Evolutionary conservation across 2,113 vertebrate species (phyloP).

Genomic region (Leptobrachium ailaonicum): DNA sequence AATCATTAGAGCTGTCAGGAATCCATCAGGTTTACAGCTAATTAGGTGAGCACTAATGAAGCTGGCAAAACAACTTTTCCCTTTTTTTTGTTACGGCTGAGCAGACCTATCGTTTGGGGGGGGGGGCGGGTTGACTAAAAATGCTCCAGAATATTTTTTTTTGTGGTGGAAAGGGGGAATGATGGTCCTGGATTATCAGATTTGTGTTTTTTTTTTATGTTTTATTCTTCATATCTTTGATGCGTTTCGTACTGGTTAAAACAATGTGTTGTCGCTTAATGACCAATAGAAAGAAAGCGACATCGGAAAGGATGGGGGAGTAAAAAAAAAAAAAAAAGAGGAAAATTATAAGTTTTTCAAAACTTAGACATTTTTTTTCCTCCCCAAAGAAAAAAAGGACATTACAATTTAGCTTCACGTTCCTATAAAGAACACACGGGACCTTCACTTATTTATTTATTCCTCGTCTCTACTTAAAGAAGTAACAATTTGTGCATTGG

Average conservation of each 20-base stretch:
- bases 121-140: slow-evolving; percentile 58
- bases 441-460: slow-evolving; percentile 58
- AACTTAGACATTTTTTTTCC: not conserved
- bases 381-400: not conserved
- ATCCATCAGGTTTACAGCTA: slow-evolving; percentile 99
- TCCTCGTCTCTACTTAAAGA: slow-evolving; percentile 74
- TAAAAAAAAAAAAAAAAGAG: slow-evolving; percentile 53
- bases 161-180: slow-evolving; percentile 76
- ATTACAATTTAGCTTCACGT: slow-evolving; percentile 66
- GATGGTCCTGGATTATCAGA: slow-evolving; percentile 87
- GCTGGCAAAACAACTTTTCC: slow-evolving; percentile 99
- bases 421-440: slow-evolving; percentile 76
- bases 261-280: too few species aligned
- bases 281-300: slow-evolving; percentile 54
- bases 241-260: too few species aligned
- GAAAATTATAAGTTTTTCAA: not conserved
- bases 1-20: slow-evolving; percentile 99
- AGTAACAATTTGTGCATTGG: slow-evolving; percentile 80
- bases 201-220: slow-evolving; percentile 59
- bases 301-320: slow-evolving; percentile 18
- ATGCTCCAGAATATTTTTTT: slow-evolving; percentile 76
- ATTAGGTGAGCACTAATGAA: slow-evolving; percentile 99
- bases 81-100: slow-evolving; percentile 86
- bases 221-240: slow-evolving; percentile 44
- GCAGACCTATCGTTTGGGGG: slow-evolving; percentile 82